Conservation (phyloP, 2,797 vertebrate genomes). For the Peromyscus eremicus region DNA sequence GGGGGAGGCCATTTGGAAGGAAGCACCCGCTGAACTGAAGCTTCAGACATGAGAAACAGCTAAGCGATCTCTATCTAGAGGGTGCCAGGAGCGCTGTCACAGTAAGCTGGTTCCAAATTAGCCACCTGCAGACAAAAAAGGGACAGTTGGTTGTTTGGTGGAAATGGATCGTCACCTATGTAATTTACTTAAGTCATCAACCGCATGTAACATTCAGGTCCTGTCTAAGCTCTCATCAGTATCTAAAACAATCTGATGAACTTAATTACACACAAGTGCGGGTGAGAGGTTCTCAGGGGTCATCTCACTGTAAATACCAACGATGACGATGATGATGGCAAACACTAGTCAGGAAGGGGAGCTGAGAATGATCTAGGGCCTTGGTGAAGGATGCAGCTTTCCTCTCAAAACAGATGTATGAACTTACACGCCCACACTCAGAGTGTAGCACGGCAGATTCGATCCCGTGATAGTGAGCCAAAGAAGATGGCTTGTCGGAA, state of each 20-base stretch:
- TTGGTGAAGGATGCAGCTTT: background rate
- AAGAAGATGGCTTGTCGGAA: background rate
- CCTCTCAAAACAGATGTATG: background rate
- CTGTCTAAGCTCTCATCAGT: background rate
- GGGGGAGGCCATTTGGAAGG: background rate
- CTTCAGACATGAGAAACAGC: background rate
- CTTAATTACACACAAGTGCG: background rate
- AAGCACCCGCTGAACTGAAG: background rate
- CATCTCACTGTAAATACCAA: background rate
- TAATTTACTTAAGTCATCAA: background rate
- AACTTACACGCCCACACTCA: background rate
- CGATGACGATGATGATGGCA: background rate
- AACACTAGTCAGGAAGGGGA: background rate
- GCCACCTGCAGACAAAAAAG: too few relatives aligned
- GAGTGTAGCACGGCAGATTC: background rate
- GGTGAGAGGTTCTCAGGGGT: background rate
- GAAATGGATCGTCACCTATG: background rate
- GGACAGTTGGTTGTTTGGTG: background rate
- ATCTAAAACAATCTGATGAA: background rate
- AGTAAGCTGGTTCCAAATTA: background rate
- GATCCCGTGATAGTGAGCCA: background rate
- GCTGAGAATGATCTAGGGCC: background rate
- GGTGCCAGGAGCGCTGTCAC: background rate
- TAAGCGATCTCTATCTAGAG: background rate
- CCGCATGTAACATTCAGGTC: background rate